Conservation (phyloP, 2,888 invertebrate species). For the Zelleria hepariella region DNA sequence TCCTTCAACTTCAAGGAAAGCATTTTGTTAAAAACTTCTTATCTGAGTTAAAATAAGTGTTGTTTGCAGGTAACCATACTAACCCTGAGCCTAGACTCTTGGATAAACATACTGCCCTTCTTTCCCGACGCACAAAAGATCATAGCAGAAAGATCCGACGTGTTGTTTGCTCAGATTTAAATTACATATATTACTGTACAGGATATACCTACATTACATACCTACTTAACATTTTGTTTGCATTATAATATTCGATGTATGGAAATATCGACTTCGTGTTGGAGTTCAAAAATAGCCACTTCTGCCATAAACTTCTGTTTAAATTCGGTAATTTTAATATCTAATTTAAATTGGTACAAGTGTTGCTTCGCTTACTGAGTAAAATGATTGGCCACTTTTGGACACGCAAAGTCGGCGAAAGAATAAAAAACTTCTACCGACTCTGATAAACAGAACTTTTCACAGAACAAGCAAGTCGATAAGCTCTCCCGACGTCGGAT, state of each 20-base stretch:
- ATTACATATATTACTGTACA: not conserved
- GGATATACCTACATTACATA: not conserved
- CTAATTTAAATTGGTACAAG: too few relatives aligned
- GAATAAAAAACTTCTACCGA: too few relatives aligned
- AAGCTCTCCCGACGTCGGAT: not conserved
- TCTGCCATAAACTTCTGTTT: too few relatives aligned
- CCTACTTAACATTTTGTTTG: not conserved
- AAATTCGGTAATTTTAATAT: too few relatives aligned
- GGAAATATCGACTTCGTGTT: too few relatives aligned
- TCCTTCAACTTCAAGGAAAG: too few relatives aligned
- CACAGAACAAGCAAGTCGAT: not conserved
- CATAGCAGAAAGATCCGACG: constrained; percentile 39
- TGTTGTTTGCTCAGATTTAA: constrained; percentile 44
- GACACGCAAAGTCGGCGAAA: too few relatives aligned
- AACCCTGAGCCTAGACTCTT: constrained; percentile 45
- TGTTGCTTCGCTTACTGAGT: too few relatives aligned
- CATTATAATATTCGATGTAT: not conserved
- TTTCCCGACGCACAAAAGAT: constrained; percentile 48
- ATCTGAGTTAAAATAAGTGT: too few relatives aligned
- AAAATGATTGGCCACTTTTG: too few relatives aligned
- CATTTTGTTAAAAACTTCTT: too few relatives aligned
- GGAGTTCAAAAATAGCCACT: too few relatives aligned
- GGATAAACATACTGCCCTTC: constrained; percentile 49
- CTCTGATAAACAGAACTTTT: not conserved
- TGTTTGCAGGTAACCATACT: constrained; percentile 43